A percentile compares a stretch with the other conserved stretches of the same genome.
Conservation (phyloP, 1,140 invertebrate genomes). For the Euglossa dilemma region DNA sequence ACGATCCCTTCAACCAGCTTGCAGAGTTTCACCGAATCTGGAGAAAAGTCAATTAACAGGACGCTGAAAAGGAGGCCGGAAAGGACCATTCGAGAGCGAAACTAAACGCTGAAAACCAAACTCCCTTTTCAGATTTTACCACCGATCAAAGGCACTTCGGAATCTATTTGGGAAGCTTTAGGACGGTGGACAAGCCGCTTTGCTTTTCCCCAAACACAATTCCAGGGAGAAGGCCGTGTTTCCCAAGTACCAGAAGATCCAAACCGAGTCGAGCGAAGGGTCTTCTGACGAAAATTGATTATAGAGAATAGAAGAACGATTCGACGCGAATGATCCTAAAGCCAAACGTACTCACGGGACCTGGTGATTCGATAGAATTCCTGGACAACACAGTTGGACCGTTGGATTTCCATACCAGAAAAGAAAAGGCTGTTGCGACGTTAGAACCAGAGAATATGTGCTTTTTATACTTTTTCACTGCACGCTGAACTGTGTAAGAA, state of each 20-base stretch:
- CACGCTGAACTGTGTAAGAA: too few species aligned
- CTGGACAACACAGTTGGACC: too few species aligned
- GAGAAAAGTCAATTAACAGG: background rate
- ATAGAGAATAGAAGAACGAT: background rate
- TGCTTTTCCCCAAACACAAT: background rate
- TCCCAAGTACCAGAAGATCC: background rate
- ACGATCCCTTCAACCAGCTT: too few species aligned
- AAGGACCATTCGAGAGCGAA: too few species aligned
- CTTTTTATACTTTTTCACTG: too few species aligned
- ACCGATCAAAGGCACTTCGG: background rate
- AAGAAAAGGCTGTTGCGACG: too few species aligned
- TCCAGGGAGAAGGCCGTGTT: background rate
- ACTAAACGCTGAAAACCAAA: background rate
- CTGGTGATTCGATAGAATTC: too few species aligned
- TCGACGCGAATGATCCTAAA: background rate
- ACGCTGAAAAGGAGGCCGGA: background rate
- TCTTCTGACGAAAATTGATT: slow-evolving; percentile 16
- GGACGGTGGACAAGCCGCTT: slow-evolving; percentile 1
- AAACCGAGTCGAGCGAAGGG: slow-evolving; percentile 1
- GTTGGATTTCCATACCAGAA: too few species aligned
- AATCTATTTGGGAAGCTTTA: background rate
- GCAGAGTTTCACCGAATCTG: background rate
- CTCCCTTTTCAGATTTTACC: background rate
- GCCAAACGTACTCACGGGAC: too few species aligned
- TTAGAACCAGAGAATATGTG: too few species aligned